These are phyloP conservation scores for Achatina immaculata DNA, from an alignment of 1,140 invertebrate genomes.

Conservation along the genomic window DNA sequence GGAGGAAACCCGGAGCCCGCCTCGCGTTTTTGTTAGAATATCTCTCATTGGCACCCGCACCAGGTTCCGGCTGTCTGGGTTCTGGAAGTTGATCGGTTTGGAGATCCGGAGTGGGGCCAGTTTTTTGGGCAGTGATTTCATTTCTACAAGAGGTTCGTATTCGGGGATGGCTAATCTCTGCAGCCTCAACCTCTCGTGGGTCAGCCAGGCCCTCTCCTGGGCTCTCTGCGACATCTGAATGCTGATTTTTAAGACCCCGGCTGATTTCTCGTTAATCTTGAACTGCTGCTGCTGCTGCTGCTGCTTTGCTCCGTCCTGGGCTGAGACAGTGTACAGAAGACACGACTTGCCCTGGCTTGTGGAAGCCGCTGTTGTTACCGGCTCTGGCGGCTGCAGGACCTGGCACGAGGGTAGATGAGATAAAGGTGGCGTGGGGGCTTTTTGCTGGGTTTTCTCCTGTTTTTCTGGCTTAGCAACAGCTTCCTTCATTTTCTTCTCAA, in stretches of 20 bases:
- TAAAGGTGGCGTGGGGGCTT: background rate
- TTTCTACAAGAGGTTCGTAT: background rate
- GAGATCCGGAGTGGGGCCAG: background rate
- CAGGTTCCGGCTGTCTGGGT: background rate
- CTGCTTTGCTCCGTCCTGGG: background rate
- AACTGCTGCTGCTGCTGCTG: too few relatives aligned
- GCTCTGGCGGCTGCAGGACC: background rate
- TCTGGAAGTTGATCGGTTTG: background rate
- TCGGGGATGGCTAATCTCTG: background rate
- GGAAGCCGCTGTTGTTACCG: background rate
- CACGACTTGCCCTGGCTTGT: background rate
- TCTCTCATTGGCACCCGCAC: background rate
- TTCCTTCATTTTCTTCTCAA: background rate
- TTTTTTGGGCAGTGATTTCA: background rate
- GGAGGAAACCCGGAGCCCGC: background rate
- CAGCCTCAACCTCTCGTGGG: background rate
- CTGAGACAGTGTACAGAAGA: background rate
- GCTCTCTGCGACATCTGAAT: background rate
- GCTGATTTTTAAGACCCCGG: background rate
- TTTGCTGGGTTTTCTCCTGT: background rate
- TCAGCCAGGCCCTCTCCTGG: background rate
- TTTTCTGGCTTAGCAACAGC: background rate
- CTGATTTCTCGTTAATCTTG: background rate
- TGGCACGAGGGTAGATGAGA: background rate
- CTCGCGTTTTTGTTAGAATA: background rate